These are phyloP conservation scores for Eleginops maclovinus DNA, from an alignment of 2,113 vertebrate genomes.

Conservation along the genomic window DNA sequence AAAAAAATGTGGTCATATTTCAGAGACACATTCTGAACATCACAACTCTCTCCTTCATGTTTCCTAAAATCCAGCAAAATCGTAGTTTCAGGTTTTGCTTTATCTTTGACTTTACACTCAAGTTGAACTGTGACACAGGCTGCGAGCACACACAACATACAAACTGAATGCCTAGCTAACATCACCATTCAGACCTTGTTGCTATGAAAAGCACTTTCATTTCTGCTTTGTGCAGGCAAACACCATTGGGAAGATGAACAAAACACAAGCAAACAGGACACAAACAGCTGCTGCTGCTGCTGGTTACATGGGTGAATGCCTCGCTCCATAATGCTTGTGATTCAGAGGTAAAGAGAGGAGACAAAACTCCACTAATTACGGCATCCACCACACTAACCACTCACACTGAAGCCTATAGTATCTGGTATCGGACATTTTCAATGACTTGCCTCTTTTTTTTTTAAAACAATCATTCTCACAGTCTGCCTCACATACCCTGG, in stretches of 20 bases:
- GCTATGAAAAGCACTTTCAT: constrained; percentile 81
- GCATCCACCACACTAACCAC: constrained; percentile 36
- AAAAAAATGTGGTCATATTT: constrained; percentile 1
- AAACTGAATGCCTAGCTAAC: constrained; percentile 67
- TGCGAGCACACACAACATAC: constrained; percentile 38
- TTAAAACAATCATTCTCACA: constrained; percentile 35
- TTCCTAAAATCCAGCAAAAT: not conserved
- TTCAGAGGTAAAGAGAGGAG: constrained; percentile 40
- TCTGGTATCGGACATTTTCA: constrained; percentile 36
- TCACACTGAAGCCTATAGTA: constrained; percentile 10
- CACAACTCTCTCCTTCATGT: not conserved
- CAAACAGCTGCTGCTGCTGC: constrained; percentile 79
- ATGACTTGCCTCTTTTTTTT: constrained; percentile 6
- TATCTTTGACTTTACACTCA: constrained; percentile 31
- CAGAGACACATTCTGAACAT: not conserved
- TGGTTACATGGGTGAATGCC: constrained; percentile 69
- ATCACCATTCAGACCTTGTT: constrained; percentile 76
- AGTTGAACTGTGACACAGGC: constrained; percentile 50
- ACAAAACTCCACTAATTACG: constrained; percentile 66
- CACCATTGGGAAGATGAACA: constrained; percentile 77
- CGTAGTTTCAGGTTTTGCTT: constrained; percentile 18
- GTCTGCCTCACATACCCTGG: constrained; percentile 22
- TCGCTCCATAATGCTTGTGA: constrained; percentile 67
- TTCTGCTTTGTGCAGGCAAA: constrained; percentile 81
- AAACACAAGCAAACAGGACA: constrained; percentile 79